These are phyloP conservation scores for Sycophaga agraensis DNA, from an alignment of 1,140 invertebrate genomes.

Conservation along the genomic window DNA sequence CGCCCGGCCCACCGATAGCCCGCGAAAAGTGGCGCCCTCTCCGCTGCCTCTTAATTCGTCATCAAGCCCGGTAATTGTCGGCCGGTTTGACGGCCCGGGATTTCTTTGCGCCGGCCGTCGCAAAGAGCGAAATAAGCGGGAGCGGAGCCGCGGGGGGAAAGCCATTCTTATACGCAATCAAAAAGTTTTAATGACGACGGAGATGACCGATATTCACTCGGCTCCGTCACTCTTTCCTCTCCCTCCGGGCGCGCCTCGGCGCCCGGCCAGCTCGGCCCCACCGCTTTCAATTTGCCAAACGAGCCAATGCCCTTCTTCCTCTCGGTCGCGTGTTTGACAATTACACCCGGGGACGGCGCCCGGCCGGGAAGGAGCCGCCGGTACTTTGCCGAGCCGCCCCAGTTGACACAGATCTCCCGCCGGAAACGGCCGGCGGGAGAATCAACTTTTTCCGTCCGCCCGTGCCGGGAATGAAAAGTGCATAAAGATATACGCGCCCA, in stretches of 20 bases:
- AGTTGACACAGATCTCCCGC: too few species aligned
- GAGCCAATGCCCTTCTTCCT: conserved; percentile 7
- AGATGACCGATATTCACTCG: conserved; percentile 56
- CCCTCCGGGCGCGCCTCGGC: not conserved
- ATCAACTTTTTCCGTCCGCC: not conserved
- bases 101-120: conserved; percentile 30
- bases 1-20: too few species aligned
- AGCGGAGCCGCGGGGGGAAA: conserved; percentile 32
- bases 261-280: not conserved
- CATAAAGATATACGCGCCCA: not conserved
- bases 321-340: conserved; percentile 15
- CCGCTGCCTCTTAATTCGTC: conserved; percentile 36
- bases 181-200: conserved; percentile 58
- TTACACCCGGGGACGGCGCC: conserved; percentile 14
- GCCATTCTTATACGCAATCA: conserved; percentile 57
- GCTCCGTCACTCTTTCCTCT: conserved; percentile 49
- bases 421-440: too few species aligned
- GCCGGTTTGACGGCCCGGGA: conserved; percentile 29
- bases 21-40: not conserved
- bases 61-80: conserved; percentile 40
- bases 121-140: conserved; percentile 13
- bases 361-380: too few species aligned
- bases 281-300: conserved; percentile 12
- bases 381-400: too few species aligned
- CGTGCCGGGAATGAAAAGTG: conserved; percentile 14